These are phyloP conservation scores for Clarias fuscus DNA, from an alignment of 2,797 vertebrate genomes.

Conservation along the genomic window DNA sequence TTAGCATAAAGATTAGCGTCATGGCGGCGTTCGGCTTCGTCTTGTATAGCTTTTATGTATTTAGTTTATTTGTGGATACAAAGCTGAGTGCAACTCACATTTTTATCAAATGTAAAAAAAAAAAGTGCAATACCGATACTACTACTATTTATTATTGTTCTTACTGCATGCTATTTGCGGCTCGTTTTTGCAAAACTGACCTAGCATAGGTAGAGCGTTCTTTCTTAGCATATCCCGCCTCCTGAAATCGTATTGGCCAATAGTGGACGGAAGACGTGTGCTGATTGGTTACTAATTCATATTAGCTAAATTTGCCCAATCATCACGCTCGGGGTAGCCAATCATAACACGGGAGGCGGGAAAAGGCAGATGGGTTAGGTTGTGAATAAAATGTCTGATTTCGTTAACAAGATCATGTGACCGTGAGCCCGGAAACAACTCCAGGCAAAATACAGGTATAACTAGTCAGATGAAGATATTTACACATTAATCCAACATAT, in stretches of 20 bases:
- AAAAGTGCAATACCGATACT: too few species aligned
- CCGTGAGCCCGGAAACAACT: background rate
- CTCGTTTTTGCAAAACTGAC: background rate
- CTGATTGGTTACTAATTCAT: background rate
- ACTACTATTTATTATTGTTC: too few species aligned
- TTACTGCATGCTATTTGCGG: too few species aligned
- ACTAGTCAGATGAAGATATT: background rate
- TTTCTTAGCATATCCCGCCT: background rate
- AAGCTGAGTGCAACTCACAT: too few species aligned
- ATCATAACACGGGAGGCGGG: background rate
- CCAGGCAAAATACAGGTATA: too few species aligned
- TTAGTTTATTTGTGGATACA: background rate
- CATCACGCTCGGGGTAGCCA: background rate
- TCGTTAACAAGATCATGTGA: background rate
- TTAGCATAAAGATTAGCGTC: background rate
- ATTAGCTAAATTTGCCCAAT: too few species aligned
- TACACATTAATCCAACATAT: background rate
- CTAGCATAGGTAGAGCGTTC: background rate
- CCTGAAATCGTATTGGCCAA: background rate
- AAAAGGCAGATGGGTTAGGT: background rate
- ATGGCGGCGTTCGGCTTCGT: slow-evolving; percentile 9
- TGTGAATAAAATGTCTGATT: too few species aligned
- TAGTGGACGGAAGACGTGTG: too few species aligned
- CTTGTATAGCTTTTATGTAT: too few species aligned
- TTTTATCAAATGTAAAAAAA: background rate